Percentiles rank a stretch among this genome's conserved stretches.
Evolutionary conservation across 35 echinoderm and acorn worm genomes (phyloP).

Genomic region (Ophiothrix spiculata): DNA sequence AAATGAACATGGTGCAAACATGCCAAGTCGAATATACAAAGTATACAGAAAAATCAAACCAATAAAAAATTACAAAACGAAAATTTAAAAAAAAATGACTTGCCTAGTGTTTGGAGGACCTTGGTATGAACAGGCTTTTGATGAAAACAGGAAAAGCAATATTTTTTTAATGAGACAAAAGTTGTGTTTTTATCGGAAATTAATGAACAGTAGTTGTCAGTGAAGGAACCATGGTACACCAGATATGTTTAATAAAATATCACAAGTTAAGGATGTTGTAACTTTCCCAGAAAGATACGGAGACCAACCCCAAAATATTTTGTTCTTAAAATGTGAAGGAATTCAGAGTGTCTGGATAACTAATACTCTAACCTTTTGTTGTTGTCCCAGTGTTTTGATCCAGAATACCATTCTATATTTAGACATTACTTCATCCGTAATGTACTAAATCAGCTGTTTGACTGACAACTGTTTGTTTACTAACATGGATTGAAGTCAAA

Average conservation of each 20-base stretch:
- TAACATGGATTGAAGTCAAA: not conserved
- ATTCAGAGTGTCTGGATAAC: not conserved
- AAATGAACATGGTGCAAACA: constrained; percentile 2
- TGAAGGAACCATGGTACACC: not conserved
- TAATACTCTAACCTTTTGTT: not conserved
- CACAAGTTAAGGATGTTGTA: not conserved
- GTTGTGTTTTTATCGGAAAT: not conserved
- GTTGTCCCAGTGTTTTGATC: not conserved
- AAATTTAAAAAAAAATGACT: not conserved
- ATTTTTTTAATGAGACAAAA: no score
- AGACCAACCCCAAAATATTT: not conserved
- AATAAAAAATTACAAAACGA: not conserved
- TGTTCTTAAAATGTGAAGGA: not conserved
- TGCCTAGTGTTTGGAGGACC: not conserved
- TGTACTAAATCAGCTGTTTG: not conserved
- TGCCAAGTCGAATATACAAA: not conserved
- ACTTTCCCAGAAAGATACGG: not conserved
- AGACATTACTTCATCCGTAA: not conserved
- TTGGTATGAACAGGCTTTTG: not conserved
- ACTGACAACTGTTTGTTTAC: not conserved
- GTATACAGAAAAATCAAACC: not conserved
- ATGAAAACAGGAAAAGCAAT: not conserved
- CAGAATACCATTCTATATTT: not conserved
- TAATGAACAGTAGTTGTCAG: not conserved
- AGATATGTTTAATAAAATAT: not conserved